Evolutionary conservation across 2,797 vertebrate species (phyloP), one percentile per base, ranked within the genome.

Genomic region (Limosa lapponica): DNA sequence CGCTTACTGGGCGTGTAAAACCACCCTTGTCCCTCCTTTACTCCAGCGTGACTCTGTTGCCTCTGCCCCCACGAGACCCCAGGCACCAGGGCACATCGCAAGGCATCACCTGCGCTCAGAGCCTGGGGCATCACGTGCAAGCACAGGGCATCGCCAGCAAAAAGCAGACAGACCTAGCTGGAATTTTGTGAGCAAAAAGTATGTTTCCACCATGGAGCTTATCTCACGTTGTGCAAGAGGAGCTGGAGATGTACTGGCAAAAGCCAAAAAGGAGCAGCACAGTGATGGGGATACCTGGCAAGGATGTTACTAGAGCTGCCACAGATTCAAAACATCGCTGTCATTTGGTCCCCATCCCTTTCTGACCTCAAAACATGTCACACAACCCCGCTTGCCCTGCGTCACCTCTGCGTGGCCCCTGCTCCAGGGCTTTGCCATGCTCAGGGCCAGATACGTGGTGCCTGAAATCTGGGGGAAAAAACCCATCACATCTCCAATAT

Each of bases 401-500:
- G 4, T 16, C 54, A 61, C 39, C 48, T 74, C 61, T 2, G 0
- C 0, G 1, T 4, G 5, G 55, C 4, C 48, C 41, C 58, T 36
- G 24, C 61, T 52, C 0, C 1, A 52, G 32, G 28, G 39, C 27
- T 67, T 22, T 34, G 61, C 46, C 1, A 1, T 11, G 69, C 11
- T 22, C 30, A 3, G 54, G 44, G 65, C 10, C 43, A 17, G 70
- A 25, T 0, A 5, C 55, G 8, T 2, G 1, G 8, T 6, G 30
- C 52, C n/a, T 32, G 1, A 17, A 58, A 52, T 17, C 44, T 43
- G 16, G 10, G 8, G 16, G 20, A 14, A 37, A 37, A 48, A 28
- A 0, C 6, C 36, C 71, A 8, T 4, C 11, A 3, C 61, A 22
- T 1, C 67, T 5, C 13, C 3, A 1, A 1, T 0, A 10, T 27